A percentile compares a stretch with the other conserved stretches of the same genome.
Conservation (phyloP, 2,888 invertebrate genomes). For the Clistopyga incitator region DNA sequence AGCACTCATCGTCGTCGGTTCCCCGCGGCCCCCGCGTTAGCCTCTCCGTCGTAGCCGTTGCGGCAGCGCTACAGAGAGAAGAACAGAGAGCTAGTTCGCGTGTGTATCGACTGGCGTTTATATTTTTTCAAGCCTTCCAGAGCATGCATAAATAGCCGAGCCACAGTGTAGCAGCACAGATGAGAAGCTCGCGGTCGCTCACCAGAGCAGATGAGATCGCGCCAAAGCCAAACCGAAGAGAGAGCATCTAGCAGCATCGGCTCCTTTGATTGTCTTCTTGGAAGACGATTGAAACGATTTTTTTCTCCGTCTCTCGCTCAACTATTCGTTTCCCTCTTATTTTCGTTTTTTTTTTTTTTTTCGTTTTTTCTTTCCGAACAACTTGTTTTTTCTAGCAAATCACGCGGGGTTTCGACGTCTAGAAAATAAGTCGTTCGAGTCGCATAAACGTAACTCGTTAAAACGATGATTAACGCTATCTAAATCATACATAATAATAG, state of each 20-base stretch:
- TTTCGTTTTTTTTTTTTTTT: too few relatives aligned
- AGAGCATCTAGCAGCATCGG: slow-evolving; percentile 66
- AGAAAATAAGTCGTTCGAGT: slow-evolving; percentile 57
- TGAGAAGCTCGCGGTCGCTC: slow-evolving; percentile 48
- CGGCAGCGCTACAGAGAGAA: slow-evolving; percentile 35
- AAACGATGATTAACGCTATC: slow-evolving; percentile 61
- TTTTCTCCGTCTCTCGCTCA: slow-evolving; percentile 68
- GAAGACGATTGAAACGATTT: slow-evolving; percentile 76
- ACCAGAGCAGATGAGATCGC: slow-evolving; percentile 39
- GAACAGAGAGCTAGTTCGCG: slow-evolving; percentile 76
- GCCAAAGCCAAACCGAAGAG: slow-evolving; percentile 46
- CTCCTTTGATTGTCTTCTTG: slow-evolving; percentile 82
- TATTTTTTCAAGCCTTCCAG: slow-evolving; percentile 75
- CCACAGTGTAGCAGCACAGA: slow-evolving; percentile 42
- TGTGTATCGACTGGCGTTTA: slow-evolving; percentile 80
- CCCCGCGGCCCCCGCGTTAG: slow-evolving; percentile 40
- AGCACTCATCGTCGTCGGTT: slow-evolving; percentile 67
- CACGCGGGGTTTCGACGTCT: not conserved
- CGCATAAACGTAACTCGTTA: slow-evolving; percentile 51
- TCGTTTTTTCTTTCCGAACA: slow-evolving; percentile 9
- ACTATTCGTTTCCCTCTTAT: not conserved
- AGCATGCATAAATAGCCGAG: slow-evolving; percentile 80
- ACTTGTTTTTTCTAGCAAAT: slow-evolving; percentile 5
- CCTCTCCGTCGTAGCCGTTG: slow-evolving; percentile 26
- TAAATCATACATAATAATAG: slow-evolving; percentile 43